Evolutionary conservation across 2,797 vertebrate species (phyloP).

Genomic region (Darevskia nairensis): DNA sequence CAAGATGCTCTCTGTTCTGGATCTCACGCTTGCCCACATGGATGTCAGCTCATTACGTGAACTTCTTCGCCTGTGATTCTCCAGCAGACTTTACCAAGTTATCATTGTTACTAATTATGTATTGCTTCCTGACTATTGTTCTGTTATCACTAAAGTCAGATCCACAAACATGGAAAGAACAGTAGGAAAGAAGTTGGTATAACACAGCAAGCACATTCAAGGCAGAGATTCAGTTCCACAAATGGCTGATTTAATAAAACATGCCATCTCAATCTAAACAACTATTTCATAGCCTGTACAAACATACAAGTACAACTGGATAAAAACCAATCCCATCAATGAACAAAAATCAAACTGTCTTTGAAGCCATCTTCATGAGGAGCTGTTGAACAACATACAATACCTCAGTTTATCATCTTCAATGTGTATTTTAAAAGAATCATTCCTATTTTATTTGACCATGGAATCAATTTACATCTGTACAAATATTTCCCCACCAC

Average conservation of each 20-base stretch:
- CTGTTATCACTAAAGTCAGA: neutral
- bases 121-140: neutral
- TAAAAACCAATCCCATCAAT: neutral
- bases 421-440: neutral
- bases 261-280: neutral
- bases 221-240: neutral
- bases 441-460: neutral
- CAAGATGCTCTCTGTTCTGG: neutral
- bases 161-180: neutral
- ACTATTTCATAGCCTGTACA: neutral
- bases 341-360: neutral
- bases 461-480: neutral
- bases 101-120: neutral
- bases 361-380: neutral
- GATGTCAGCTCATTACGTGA: neutral
- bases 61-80: neutral
- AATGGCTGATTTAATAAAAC: neutral
- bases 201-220: neutral
- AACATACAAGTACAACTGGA: neutral
- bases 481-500: neutral
- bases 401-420: neutral
- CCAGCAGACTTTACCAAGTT: neutral
- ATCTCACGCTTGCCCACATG: neutral
- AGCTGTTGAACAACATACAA: neutral
- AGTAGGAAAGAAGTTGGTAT: neutral